Evolutionary conservation across 2,888 invertebrate genomes (phyloP).

Genomic region (Allolobophora icterica): DNA sequence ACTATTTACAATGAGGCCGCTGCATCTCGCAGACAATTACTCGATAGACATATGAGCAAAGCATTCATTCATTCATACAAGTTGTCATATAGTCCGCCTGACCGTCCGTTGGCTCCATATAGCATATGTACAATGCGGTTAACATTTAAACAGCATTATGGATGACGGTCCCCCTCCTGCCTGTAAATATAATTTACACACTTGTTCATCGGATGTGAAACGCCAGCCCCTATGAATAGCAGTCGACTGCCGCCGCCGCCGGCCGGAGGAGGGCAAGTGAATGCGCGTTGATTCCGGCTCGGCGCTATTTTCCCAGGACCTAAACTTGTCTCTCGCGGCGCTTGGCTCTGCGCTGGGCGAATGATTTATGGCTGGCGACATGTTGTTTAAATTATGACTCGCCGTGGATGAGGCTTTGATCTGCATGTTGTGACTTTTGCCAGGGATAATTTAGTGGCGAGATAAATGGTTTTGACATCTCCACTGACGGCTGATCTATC

Average conservation of each 20-base stretch:
- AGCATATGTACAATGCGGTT: background rate
- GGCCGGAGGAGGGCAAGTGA: background rate
- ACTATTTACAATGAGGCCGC: background rate
- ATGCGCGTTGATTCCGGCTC: background rate
- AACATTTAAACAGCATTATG: conserved; percentile 17
- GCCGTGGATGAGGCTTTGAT: conserved; percentile 25
- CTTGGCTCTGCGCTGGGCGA: background rate
- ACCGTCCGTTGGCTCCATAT: background rate
- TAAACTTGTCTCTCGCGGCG: conserved; percentile 21
- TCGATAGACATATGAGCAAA: background rate
- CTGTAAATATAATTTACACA: background rate
- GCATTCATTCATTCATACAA: background rate
- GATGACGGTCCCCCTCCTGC: background rate
- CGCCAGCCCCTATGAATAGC: conserved; percentile 11
- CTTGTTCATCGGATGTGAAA: background rate
- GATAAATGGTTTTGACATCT: conserved; percentile 27
- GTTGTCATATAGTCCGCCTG: background rate
- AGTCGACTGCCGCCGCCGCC: background rate
- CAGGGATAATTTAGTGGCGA: conserved; percentile 23
- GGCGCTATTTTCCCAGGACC: conserved; percentile 25
- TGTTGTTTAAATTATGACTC: conserved; percentile 21
- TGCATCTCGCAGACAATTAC: background rate
- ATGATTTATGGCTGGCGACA: conserved; percentile 19
- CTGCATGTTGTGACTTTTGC: conserved; percentile 27
- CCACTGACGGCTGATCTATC: conserved; percentile 7